These are phyloP conservation scores for Acanthosepion lycidas DNA, from an alignment of 2,888 invertebrate species.

Conservation along the genomic window DNA sequence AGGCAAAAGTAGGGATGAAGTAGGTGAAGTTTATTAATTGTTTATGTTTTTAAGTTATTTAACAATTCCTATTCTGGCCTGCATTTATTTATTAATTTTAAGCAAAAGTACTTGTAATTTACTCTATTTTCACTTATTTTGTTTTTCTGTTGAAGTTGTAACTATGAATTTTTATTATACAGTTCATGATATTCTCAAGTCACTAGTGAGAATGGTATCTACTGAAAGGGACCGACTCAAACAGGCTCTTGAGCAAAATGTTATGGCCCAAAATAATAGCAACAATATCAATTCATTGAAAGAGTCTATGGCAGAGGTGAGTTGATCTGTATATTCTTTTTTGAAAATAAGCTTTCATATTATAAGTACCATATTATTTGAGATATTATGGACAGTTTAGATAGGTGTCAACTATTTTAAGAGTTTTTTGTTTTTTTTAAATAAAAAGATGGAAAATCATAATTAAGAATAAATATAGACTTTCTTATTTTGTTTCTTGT, in stretches of 20 bases:
- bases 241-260: slow-evolving; percentile 78
- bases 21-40: too few species aligned
- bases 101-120: neutral
- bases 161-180: slow-evolving; percentile 56
- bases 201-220: slow-evolving; percentile 69
- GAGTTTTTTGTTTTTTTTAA: neutral
- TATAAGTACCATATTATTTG: neutral
- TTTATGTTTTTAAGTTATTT: too few species aligned
- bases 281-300: slow-evolving; percentile 58
- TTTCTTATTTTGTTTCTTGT: too few species aligned
- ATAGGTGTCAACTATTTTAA: neutral
- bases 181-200: slow-evolving; percentile 78
- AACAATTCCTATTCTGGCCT: too few species aligned
- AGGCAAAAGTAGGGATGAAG: too few species aligned
- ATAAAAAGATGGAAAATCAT: neutral
- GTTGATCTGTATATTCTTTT: slow-evolving; percentile 35
- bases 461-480: neutral
- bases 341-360: neutral
- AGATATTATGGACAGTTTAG: neutral
- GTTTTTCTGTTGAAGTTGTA: too few species aligned
- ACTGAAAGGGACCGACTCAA: slow-evolving; percentile 81
- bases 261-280: slow-evolving; percentile 55
- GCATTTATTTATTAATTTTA: neutral
- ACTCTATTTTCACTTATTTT: neutral
- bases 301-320: slow-evolving; percentile 65